Evolutionary conservation across 2,113 vertebrate species (phyloP).

Genomic region (Climacteris rufus): DNA sequence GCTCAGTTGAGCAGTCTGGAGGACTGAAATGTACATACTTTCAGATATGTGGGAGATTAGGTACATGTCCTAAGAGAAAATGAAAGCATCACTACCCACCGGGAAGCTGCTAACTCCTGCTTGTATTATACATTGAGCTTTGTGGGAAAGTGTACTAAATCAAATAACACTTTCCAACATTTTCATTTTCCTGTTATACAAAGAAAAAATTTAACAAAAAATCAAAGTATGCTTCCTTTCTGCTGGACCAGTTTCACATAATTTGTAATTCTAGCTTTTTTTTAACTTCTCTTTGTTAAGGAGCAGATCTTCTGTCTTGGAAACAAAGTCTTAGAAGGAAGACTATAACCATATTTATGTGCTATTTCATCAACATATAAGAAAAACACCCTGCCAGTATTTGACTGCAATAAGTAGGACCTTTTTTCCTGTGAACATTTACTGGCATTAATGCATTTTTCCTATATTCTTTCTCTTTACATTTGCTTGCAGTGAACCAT

Average conservation of each 20-base stretch:
- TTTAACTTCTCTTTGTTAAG: neutral
- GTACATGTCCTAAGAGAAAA: neutral
- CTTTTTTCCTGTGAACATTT: neutral
- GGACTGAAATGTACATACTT: neutral
- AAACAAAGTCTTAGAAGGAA: neutral
- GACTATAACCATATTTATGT: neutral
- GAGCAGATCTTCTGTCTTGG: neutral
- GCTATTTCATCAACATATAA: neutral
- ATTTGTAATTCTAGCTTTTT: neutral
- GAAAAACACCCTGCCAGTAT: neutral
- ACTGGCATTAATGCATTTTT: neutral
- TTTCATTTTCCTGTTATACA: neutral
- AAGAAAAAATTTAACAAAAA: rapidly evolving
- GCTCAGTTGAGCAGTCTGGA: neutral
- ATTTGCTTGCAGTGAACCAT: neutral
- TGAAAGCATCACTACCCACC: neutral
- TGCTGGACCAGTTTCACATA: neutral
- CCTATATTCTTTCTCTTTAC: slow-evolving; percentile 4
- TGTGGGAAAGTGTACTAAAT: neutral
- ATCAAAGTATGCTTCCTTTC: neutral
- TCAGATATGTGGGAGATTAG: neutral
- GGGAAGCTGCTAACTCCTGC: neutral
- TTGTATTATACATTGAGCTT: neutral
- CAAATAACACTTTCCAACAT: neutral
- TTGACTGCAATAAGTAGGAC: neutral